phyloP scores from a whole-genome alignment of 2,797 vertebrate genomes.

The Argentina silus region DNA sequence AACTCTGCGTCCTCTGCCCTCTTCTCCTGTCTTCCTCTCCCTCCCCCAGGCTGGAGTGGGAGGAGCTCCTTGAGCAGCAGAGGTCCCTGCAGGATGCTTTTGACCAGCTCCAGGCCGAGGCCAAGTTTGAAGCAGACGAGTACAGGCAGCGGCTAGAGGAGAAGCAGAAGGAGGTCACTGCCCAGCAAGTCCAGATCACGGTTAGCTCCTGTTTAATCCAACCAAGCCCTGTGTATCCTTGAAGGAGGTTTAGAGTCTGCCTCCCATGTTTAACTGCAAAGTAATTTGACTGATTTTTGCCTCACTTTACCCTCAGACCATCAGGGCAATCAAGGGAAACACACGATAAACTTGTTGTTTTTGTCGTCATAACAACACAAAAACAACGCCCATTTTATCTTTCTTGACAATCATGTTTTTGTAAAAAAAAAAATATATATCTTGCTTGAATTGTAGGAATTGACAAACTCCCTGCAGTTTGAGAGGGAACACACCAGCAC shows the following conservation, averaged over 20 bases:
- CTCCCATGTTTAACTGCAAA: not conserved
- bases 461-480: slow-evolving; percentile 80
- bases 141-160: slow-evolving; percentile 82
- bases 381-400: too few species aligned
- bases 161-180: slow-evolving; percentile 77
- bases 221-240: not conserved
- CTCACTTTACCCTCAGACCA: not conserved
- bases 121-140: slow-evolving; percentile 90
- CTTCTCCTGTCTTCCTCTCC: not conserved
- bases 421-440: not conserved
- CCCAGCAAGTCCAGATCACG: slow-evolving; percentile 79
- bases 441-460: slow-evolving; percentile 72
- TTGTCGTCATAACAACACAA: too few species aligned
- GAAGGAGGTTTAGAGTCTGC: slow-evolving; percentile 1
- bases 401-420: not conserved
- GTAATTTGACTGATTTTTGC: not conserved
- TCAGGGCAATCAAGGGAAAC: too few species aligned
- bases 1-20: too few species aligned
- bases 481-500: slow-evolving; percentile 83
- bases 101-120: slow-evolving; percentile 91
- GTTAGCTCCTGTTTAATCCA: slow-evolving; percentile 43
- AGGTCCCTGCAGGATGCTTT: slow-evolving; percentile 88
- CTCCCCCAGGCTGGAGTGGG: slow-evolving; percentile 85
- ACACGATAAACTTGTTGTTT: too few species aligned
- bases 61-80: slow-evolving; percentile 89